These are phyloP conservation scores for Diploscapter pachys DNA, from an alignment of 1,140 invertebrate species.

Conservation along the genomic window DNA sequence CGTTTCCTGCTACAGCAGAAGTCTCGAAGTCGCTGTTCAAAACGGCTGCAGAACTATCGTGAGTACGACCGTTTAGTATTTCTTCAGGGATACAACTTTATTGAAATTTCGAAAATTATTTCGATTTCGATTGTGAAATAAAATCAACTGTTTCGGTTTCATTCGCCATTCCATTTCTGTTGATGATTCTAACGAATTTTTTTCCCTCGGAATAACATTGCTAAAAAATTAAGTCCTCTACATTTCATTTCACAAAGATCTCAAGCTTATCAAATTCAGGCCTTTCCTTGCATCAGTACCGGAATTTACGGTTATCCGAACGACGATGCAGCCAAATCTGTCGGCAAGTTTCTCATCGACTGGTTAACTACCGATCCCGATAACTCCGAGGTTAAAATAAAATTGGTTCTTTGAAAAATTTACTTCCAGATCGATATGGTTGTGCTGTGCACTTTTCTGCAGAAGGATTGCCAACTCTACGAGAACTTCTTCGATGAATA, in stretches of 20 bases:
- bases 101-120: too few species aligned
- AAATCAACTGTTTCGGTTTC: background rate
- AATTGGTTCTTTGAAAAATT: background rate
- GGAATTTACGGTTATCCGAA: constrained; percentile 36
- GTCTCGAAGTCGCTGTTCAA: constrained; percentile 10
- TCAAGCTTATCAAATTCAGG: constrained; percentile 5
- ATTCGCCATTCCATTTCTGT: too few species aligned
- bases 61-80: background rate
- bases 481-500: constrained; percentile 12
- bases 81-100: background rate
- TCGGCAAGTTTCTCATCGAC: constrained; percentile 11
- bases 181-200: too few species aligned
- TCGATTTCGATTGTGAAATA: background rate
- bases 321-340: constrained; percentile 25
- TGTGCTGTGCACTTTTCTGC: constrained; percentile 20
- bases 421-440: constrained; percentile 19
- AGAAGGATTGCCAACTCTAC: constrained; percentile 22
- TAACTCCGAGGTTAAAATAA: background rate
- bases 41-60: constrained; percentile 15
- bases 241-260: background rate
- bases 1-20: constrained; percentile 19
- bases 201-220: too few species aligned
- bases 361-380: constrained; percentile 16
- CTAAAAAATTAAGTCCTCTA: too few species aligned
- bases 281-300: constrained; percentile 33